phyloP scores from a whole-genome alignment of 23 tunicate species.

The Halocynthia roretzi region DNA sequence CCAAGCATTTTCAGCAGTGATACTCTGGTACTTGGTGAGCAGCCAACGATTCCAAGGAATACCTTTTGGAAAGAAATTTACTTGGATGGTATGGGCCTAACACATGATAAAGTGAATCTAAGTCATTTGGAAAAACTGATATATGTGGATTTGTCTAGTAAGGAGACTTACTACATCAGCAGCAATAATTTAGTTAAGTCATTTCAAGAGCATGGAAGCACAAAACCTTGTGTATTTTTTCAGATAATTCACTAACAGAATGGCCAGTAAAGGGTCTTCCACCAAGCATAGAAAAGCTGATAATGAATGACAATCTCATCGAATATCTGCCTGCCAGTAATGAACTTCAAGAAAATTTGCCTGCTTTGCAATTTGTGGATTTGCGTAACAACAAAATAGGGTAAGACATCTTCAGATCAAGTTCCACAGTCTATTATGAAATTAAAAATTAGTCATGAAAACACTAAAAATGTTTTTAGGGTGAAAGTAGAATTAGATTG shows the following conservation, averaged over 20 bases:
- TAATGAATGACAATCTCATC: slow-evolving; percentile 30
- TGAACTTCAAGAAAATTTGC: slow-evolving; percentile 17
- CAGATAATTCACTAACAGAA: slow-evolving; percentile 50
- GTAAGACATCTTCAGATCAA: slow-evolving; percentile 23
- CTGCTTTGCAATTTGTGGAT: slow-evolving; percentile 46
- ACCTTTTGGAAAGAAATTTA: slow-evolving; percentile 34
- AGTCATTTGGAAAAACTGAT: slow-evolving; percentile 25
- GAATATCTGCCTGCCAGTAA: slow-evolving; percentile 16
- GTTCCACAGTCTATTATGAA: too few species aligned
- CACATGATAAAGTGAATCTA: slow-evolving; percentile 18
- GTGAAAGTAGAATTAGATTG: too few species aligned
- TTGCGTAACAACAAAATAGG: slow-evolving; percentile 42
- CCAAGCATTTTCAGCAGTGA: not conserved
- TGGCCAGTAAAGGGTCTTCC: slow-evolving; percentile 42
- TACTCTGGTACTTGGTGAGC: not conserved
- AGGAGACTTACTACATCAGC: not conserved
- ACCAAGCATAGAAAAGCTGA: slow-evolving; percentile 14
- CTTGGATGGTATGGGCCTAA: slow-evolving; percentile 29
- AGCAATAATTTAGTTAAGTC: too few species aligned
- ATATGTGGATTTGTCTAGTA: slow-evolving; percentile 18
- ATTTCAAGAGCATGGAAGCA: too few species aligned
- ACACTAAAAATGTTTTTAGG: too few species aligned
- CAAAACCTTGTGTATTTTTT: slow-evolving; percentile 4
- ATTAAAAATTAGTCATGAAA: too few species aligned
- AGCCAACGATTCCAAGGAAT: slow-evolving; percentile 33